Percentiles rank a stretch among this genome's conserved stretches.
Conservation (phyloP, 2,888 invertebrate species). For the Gerris lacustris region DNA sequence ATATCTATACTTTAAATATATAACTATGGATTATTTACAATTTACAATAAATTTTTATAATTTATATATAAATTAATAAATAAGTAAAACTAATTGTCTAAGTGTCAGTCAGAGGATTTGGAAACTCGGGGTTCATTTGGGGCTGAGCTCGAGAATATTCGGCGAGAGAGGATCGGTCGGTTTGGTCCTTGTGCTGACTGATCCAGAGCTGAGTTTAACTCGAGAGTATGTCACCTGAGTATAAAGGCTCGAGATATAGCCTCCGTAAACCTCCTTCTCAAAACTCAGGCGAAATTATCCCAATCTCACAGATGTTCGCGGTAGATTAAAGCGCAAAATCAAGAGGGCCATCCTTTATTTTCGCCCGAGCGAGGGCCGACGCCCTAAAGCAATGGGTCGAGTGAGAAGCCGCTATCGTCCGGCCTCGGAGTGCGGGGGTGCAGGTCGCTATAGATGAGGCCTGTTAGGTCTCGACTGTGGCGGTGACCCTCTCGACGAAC, state of each 20-base stretch:
- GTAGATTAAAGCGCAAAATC: too few species aligned
- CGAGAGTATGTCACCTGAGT: too few species aligned
- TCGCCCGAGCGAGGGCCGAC: too few species aligned
- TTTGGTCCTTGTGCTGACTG: too few species aligned
- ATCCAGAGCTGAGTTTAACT: too few species aligned
- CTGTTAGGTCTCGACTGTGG: conserved; percentile 13
- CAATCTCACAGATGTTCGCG: too few species aligned
- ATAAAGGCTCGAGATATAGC: too few species aligned
- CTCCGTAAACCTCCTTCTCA: too few species aligned
- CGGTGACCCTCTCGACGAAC: background rate
- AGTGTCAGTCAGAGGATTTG: background rate
- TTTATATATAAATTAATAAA: conserved; percentile 1
- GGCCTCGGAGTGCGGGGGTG: conserved; percentile 14
- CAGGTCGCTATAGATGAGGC: conserved; percentile 12
- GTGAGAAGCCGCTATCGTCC: conserved; percentile 13
- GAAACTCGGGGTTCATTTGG: background rate
- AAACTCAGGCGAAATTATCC: too few species aligned
- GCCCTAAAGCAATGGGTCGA: background rate
- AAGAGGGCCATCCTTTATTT: too few species aligned
- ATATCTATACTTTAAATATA: background rate
- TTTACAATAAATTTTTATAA: background rate
- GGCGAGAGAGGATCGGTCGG: too few species aligned
- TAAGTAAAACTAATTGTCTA: conserved; percentile 1
- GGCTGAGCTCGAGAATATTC: too few species aligned
- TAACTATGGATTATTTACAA: background rate